Base-by-base conservation (phyloP, 2,888 invertebrate species). In the Philaethria dido region DNA sequence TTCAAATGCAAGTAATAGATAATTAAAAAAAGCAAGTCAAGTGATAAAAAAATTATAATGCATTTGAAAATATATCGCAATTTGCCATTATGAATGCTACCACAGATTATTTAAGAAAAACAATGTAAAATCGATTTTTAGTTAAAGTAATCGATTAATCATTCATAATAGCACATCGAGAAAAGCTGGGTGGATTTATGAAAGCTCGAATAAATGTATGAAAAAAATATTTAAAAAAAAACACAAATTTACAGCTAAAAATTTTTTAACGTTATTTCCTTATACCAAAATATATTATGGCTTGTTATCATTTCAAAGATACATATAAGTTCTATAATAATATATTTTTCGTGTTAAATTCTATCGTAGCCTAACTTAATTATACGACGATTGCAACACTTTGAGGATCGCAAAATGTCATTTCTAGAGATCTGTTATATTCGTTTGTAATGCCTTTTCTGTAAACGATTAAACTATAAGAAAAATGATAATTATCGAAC, bases 241-340 rank as follows among this genome's bases (percentile, higher is more conserved):
- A 85, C 82, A 85, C 84, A 84, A 85, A 80, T 82, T 81, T 79
- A 80, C 72, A 85, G 85, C 84, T 84, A 87, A 81, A 84, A 84
- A 81, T 85, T 85, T 81, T 79, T 81, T 68, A 76, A 79, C 79
- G 84, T 78, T 85, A 80, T 79, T 80, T 84, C 80, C 89, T 91
- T 91, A 92, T 92, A 90, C 92, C 92, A 92, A 92, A 92, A 92
- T 92, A 92, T 90, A 90, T 92, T 92, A 92, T 92, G 92, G 92
- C 92, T 89, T 85, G 85, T 89, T 88, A 84, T 86, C 81, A 84
- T 85, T 88, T 88, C 84, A 79, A 88, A 90, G 88, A 89, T 90
- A 88, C 86, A 87, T 85, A 83, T 84, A 82, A 84, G 81, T 88
- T 81, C 64, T 62, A 62, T 89, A 81, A 80, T 86, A 81, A 84